phyloP scores from a whole-genome alignment of 1,140 invertebrate species.

The Daktulosphaira vitifoliae region DNA sequence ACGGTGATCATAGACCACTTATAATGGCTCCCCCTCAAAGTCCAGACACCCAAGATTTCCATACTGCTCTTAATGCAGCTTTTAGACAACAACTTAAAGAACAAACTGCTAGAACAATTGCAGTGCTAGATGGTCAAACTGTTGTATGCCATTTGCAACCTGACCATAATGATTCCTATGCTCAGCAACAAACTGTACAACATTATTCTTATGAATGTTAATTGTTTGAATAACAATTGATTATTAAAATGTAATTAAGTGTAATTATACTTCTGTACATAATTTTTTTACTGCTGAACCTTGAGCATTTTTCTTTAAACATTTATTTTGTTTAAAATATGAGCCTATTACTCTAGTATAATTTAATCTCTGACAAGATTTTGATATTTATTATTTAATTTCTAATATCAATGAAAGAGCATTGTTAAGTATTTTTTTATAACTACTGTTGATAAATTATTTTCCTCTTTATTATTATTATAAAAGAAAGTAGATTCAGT shows the following conservation, averaged over 20 bases:
- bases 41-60: constrained; percentile 46
- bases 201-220: constrained; percentile 30
- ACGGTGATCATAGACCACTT: constrained; percentile 68
- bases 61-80: constrained; percentile 40
- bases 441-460: no score
- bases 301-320: not conserved
- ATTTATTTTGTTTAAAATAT: no score
- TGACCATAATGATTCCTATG: constrained; percentile 39
- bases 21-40: constrained; percentile 52
- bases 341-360: no score
- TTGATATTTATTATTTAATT: no score
- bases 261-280: constrained; percentile 17
- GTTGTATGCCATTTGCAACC: constrained; percentile 72
- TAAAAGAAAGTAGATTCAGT: no score
- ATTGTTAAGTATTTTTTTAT: no score
- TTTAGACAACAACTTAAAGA: constrained; percentile 50
- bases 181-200: constrained; percentile 39
- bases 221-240: no score
- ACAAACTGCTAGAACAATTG: constrained; percentile 54
- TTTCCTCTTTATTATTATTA: no score
- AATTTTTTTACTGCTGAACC: constrained; percentile 7
- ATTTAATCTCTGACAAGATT: no score
- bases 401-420: no score
- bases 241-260: not conserved
- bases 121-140: constrained; percentile 70